A percentile compares a stretch with the other conserved stretches of the same genome.
Evolutionary conservation across 2,797 vertebrate species (phyloP).

Genomic region (Sebastes aleutianus): DNA sequence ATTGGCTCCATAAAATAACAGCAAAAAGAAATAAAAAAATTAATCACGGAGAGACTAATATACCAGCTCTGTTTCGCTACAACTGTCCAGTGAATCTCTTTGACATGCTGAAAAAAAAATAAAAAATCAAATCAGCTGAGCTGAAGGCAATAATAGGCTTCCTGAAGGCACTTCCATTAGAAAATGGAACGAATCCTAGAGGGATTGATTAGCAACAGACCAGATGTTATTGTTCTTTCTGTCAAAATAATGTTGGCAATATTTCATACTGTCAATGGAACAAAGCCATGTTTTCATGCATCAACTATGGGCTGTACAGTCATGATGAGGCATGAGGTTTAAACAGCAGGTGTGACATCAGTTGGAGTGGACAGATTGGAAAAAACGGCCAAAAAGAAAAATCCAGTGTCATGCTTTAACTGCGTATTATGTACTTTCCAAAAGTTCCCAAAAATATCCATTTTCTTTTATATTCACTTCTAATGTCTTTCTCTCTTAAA

Average conservation of each 20-base stretch:
- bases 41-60: neutral
- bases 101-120: neutral
- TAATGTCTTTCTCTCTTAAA: neutral
- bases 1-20: neutral
- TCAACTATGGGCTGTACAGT: neutral
- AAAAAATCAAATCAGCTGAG: neutral
- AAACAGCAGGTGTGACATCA: neutral
- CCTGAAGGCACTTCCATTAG: neutral
- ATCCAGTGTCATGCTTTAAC: neutral
- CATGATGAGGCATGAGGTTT: neutral
- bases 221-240: slow-evolving; percentile 36
- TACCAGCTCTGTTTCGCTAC: neutral
- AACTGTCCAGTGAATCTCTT: neutral
- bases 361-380: neutral
- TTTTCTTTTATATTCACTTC: neutral
- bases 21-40: neutral
- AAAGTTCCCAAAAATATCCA: neutral
- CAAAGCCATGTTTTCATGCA: neutral
- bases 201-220: slow-evolving; percentile 16
- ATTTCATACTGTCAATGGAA: neutral
- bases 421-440: neutral
- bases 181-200: slow-evolving; percentile 16
- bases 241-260: neutral
- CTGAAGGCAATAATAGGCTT: slow-evolving; percentile 8
- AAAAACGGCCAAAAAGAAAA: neutral